Evolutionary conservation across 2,797 vertebrate species (phyloP).

Genomic region (Scolopax bukidnonensis): DNA sequence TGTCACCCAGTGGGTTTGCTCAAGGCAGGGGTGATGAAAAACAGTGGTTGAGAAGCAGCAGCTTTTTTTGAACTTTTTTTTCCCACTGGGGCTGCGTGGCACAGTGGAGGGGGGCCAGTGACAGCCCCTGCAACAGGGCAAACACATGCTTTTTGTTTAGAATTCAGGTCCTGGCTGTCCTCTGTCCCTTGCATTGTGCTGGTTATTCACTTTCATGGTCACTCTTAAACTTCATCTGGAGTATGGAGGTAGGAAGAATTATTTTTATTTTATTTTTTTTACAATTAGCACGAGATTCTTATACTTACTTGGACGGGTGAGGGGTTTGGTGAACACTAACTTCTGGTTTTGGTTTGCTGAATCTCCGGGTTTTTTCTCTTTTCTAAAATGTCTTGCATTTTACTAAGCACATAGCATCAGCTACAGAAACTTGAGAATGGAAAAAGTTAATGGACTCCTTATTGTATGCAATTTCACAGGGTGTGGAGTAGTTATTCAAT

Average conservation of each 20-base stretch:
- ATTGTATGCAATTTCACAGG: not conserved
- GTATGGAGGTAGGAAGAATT: not conserved
- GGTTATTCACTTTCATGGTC: rapidly evolving
- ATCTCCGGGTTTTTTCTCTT: not conserved
- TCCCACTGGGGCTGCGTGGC: rapidly evolving
- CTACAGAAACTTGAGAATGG: not conserved
- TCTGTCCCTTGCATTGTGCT: not conserved
- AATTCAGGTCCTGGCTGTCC: not conserved
- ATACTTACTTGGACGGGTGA: not conserved
- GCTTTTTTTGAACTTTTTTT: not conserved
- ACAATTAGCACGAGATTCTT: not conserved
- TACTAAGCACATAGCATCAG: not conserved
- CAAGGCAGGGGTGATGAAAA: not conserved
- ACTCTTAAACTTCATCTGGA: not conserved
- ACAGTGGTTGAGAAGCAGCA: not conserved
- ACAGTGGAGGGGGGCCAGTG: slow-evolving; percentile 58
- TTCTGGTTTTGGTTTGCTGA: not conserved
- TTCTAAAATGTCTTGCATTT: not conserved
- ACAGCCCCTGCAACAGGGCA: slow-evolving; percentile 83
- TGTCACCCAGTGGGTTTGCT: not conserved
- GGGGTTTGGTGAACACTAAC: not conserved
- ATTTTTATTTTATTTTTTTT: too few relatives aligned
- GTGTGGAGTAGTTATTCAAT: not conserved
- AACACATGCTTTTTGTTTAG: slow-evolving; percentile 51
- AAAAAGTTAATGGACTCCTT: not conserved